These are phyloP conservation scores for Eudemis profundana DNA, from an alignment of 2,888 invertebrate genomes.

Conservation along the genomic window DNA sequence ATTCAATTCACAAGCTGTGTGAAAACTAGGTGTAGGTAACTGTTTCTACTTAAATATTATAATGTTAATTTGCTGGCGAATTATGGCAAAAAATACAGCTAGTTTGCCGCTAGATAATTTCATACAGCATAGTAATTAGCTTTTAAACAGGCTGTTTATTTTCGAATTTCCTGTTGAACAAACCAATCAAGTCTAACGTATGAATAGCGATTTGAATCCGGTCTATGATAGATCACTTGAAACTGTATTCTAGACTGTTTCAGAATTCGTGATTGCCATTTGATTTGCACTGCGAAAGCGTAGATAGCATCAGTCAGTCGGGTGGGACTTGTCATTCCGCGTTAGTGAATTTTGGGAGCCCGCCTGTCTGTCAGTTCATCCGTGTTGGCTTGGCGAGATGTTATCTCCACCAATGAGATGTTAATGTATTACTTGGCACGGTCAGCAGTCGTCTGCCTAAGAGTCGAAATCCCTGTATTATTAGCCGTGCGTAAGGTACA, in stretches of 20 bases:
- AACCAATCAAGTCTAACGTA: conserved; percentile 45
- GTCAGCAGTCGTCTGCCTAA: conserved; percentile 62
- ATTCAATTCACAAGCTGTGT: background rate
- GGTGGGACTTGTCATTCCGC: conserved; percentile 57
- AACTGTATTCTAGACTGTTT: conserved; percentile 23
- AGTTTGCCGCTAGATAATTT: conserved; percentile 25
- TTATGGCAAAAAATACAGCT: conserved; percentile 39
- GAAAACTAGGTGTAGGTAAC: conserved; percentile 10
- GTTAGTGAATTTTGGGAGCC: conserved; percentile 52
- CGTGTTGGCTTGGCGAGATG: conserved; percentile 70
- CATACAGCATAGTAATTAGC: conserved; percentile 22
- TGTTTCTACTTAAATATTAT: conserved; percentile 3
- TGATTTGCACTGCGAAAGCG: conserved; percentile 46
- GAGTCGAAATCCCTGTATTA: conserved; percentile 73
- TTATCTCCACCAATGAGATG: conserved; percentile 75
- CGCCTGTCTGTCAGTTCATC: conserved; percentile 60
- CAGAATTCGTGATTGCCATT: conserved; percentile 31
- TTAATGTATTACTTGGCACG: conserved; percentile 83
- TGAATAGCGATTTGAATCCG: conserved; percentile 51
- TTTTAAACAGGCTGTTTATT: conserved; percentile 24
- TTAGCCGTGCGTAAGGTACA: conserved; percentile 60
- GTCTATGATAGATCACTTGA: conserved; percentile 55
- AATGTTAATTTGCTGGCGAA: conserved; percentile 14
- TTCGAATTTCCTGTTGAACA: conserved; percentile 39
- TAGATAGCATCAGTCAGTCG: conserved; percentile 53